Conservation (phyloP, 2,888 invertebrate species). For the Synergus japonicus region DNA sequence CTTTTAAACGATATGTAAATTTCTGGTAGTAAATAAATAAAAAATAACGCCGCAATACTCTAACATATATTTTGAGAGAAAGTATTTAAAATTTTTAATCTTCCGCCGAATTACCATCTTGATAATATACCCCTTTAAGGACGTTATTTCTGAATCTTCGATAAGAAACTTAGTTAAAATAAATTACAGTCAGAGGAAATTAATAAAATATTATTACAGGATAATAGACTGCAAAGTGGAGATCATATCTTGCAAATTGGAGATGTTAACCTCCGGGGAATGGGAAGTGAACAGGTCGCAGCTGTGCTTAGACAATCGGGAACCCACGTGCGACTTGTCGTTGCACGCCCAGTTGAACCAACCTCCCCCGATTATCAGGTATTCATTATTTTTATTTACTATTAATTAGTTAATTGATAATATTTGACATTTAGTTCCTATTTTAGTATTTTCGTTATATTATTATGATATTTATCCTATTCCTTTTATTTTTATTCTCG, state of each 20-base stretch:
- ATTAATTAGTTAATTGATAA: too few relatives aligned
- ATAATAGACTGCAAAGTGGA: conserved; percentile 96
- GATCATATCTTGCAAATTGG: conserved; percentile 98
- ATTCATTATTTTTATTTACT: conserved; percentile 40
- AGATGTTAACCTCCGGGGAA: conserved; percentile 95
- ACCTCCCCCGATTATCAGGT: conserved; percentile 86
- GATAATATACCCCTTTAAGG: too few relatives aligned
- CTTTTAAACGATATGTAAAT: too few relatives aligned
- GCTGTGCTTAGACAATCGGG: conserved; percentile 96
- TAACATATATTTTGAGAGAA: too few relatives aligned
- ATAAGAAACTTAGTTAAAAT: neutral
- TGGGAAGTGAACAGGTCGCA: conserved; percentile 98
- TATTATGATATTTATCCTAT: neutral
- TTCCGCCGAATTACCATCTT: too few relatives aligned
- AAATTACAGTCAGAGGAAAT: neutral
- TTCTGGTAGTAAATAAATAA: too few relatives aligned
- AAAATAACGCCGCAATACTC: too few relatives aligned
- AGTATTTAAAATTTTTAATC: too few relatives aligned
- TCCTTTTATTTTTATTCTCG: neutral
- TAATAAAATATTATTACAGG: conserved; percentile 79
- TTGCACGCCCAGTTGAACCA: conserved; percentile 93
- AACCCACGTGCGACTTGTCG: conserved; percentile 95
- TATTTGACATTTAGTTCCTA: too few relatives aligned
- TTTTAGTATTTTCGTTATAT: too few relatives aligned
- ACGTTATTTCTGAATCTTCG: too few relatives aligned